Evolutionary conservation across 2,797 vertebrate genomes (phyloP).

Genomic region (Rhinophrynus dorsalis): DNA sequence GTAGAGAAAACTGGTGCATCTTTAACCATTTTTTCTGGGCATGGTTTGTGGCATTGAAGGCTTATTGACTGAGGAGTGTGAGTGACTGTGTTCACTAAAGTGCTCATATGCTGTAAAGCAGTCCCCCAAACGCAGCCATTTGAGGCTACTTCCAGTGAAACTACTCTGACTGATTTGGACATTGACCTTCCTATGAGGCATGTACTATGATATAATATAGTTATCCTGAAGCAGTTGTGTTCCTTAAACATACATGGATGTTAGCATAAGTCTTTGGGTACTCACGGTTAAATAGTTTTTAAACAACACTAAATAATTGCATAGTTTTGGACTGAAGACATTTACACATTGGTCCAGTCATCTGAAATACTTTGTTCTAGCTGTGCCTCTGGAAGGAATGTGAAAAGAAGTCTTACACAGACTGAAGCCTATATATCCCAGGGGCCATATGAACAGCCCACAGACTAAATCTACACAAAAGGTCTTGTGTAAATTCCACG

Average conservation of each 20-base stretch:
- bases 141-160: too few relatives aligned
- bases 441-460: slow-evolving; percentile 26
- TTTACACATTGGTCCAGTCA: neutral
- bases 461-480: slow-evolving; percentile 17
- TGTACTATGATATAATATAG: neutral
- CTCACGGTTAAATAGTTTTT: neutral
- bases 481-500: slow-evolving; percentile 16
- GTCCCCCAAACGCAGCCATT: too few relatives aligned
- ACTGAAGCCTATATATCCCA: slow-evolving; percentile 14
- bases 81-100: too few relatives aligned
- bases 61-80: too few relatives aligned
- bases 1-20: too few relatives aligned
- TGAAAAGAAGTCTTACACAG: neutral
- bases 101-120: too few relatives aligned
- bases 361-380: neutral
- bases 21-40: too few relatives aligned
- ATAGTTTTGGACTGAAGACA: neutral
- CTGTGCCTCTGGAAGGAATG: neutral
- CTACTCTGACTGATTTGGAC: too few relatives aligned
- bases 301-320: neutral
- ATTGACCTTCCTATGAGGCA: too few relatives aligned
- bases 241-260: neutral
- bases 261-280: neutral
- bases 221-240: neutral
- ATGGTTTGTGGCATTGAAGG: too few relatives aligned